Conservation (phyloP, 2,888 invertebrate species). For the Heliconius hortense region DNA sequence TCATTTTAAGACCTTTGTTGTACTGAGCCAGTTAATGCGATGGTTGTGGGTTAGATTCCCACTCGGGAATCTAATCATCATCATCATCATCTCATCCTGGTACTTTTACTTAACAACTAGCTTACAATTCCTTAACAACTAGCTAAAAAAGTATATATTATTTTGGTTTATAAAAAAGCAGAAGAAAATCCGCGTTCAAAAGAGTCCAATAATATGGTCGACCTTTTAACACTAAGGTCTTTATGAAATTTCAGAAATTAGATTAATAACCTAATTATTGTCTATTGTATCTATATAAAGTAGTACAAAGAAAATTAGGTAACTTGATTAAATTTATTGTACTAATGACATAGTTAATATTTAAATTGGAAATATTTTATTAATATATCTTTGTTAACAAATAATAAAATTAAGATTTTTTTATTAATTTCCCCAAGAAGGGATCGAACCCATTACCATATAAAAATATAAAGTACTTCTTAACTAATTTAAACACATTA, state of each 20-base stretch:
- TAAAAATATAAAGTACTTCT: not conserved
- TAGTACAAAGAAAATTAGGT: not conserved
- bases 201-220: not conserved
- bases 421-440: not conserved
- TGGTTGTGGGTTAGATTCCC: no score
- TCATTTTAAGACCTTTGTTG: no score
- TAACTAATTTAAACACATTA: not conserved
- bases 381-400: not conserved
- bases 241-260: not conserved
- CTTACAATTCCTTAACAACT: no score
- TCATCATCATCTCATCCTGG: no score
- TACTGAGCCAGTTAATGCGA: no score
- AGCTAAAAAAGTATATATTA: no score
- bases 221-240: not conserved
- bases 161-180: no score
- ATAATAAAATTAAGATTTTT: not conserved
- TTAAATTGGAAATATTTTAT: not conserved
- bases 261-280: not conserved
- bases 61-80: no score
- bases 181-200: not conserved
- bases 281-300: not conserved
- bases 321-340: not conserved
- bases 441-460: not conserved
- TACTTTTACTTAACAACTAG: no score
- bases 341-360: not conserved